A percentile compares a stretch with the other conserved stretches of the same genome.
Evolutionary conservation across 2,888 invertebrate species (phyloP).

Genomic region (Ischnura elegans): DNA sequence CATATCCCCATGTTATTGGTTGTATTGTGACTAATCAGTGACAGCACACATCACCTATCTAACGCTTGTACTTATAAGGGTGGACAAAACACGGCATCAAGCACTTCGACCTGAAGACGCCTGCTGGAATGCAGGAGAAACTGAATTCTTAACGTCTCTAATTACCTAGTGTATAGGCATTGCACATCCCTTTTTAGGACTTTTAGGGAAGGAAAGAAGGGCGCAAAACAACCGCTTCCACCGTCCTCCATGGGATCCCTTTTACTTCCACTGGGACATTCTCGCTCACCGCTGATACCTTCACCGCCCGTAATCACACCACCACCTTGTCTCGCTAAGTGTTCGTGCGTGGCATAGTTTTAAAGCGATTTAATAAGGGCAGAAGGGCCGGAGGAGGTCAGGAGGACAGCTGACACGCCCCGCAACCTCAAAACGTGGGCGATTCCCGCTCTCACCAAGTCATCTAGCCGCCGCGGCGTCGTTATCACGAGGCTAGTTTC

Average conservation of each 20-base stretch:
- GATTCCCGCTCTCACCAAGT: not conserved
- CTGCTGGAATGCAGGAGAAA: no score
- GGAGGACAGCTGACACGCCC: no score
- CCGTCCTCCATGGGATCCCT: not conserved
- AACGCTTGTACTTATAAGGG: no score
- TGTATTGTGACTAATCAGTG: no score
- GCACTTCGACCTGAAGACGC: no score
- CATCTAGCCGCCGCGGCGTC: no score
- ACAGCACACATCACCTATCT: no score
- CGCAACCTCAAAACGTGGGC: not conserved
- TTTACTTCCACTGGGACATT: no score
- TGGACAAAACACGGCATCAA: no score
- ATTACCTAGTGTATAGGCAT: no score
- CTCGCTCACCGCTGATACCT: not conserved
- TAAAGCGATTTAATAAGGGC: not conserved
- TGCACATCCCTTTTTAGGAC: not conserved
- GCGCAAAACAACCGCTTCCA: not conserved
- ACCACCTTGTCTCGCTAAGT: not conserved
- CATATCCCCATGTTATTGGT: no score
- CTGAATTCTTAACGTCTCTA: no score
- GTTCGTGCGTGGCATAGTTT: not conserved
- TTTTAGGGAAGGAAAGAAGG: not conserved
- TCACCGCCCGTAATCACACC: not conserved
- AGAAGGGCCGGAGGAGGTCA: not conserved
- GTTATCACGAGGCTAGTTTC: not conserved